These are phyloP conservation scores for Luscinia luscinia DNA, from an alignment of 2,797 vertebrate genomes.

Conservation along the genomic window DNA sequence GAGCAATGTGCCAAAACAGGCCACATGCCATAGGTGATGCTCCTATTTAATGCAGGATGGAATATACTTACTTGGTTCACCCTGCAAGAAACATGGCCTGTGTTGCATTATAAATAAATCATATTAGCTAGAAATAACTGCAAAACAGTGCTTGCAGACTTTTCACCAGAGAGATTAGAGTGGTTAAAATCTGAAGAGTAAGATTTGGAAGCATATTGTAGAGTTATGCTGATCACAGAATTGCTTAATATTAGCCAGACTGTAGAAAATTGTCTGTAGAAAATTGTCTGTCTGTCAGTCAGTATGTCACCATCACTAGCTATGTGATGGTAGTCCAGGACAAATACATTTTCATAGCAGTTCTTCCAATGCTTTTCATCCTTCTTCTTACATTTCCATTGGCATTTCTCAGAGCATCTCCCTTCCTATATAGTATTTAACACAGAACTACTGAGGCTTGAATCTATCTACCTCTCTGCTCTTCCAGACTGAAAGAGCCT, in stretches of 20 bases:
- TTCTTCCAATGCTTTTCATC: neutral
- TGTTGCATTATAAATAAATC: neutral
- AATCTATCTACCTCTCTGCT: neutral
- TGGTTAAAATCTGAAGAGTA: neutral
- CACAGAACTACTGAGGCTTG: neutral
- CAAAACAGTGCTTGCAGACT: neutral
- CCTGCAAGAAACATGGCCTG: neutral
- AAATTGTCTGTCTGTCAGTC: neutral
- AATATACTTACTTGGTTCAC: neutral
- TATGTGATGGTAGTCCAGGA: neutral
- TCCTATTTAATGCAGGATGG: neutral
- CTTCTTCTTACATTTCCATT: neutral
- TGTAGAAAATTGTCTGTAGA: neutral
- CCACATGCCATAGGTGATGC: neutral
- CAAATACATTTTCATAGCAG: neutral
- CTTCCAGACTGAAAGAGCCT: slow-evolving; percentile 1
- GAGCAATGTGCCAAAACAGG: neutral
- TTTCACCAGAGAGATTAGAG: neutral
- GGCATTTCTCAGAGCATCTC: neutral
- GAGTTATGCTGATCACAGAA: neutral
- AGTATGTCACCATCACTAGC: neutral
- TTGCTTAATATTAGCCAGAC: neutral
- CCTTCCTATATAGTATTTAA: neutral
- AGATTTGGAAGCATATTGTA: neutral
- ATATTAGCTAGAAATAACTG: neutral